Base-by-base conservation (phyloP, 2,888 invertebrate genomes). In the Monoplex corrugatus region DNA sequence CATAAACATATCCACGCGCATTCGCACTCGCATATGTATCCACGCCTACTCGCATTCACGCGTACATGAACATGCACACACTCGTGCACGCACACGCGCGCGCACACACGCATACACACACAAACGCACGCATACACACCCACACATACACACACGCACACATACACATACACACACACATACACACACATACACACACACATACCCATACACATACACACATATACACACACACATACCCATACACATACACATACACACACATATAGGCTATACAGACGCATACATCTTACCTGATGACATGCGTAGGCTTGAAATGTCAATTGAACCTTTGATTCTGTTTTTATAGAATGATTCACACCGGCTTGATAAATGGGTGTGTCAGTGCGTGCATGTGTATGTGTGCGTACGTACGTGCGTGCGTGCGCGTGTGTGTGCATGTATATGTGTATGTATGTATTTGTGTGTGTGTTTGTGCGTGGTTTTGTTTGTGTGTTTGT, bases 121-220 rank as follows among this genome's bases (percentile, higher is more conserved):
- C 10, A 50, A 50, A 19, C 19, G 19, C 10, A 50, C 50, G 19
- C 50, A 50, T 19, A 50, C 10, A 10, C 50, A 50, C 10, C 19
- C 10, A 68, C 68, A 50, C 68, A 68, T n/a, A 23, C 68, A 68
- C 68, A 23, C 8, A 68, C 68, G 28, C 68, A 68, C 28, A 68
- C 68, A 68, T 5, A 23, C 68, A 68, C 28, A 68, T n/a, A 23
- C 68, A 68, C 28, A 16, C 68, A 68, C 68, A 68, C 68, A 28
- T n/a, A 68, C 68, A 68, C 68, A 68, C 68, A 68, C 68, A 28
- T n/a, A 68, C 68, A 68, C 68, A 68, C 68, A 68, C 68, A 28
- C 68, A 68, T n/a, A 68, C 68, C 16, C 68, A 68, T n/a, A 68
- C 68, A 68, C 10, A 68, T n/a, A 23, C 68, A 68, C 68, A 68